These are phyloP conservation scores for Drepanosiphum platanoidis DNA, from an alignment of 2,888 invertebrate genomes.

Conservation along the genomic window DNA sequence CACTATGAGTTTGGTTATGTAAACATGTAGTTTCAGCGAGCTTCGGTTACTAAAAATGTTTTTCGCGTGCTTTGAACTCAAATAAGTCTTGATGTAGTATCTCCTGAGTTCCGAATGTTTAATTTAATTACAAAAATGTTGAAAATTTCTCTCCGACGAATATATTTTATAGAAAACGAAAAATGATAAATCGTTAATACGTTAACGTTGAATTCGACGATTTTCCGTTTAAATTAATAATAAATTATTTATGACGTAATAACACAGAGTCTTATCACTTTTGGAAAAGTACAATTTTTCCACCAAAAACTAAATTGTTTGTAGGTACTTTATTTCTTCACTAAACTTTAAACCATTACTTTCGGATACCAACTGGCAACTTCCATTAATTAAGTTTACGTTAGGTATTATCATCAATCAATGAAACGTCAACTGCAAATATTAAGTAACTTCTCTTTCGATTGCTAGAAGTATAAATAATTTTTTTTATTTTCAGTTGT, in stretches of 20 bases:
- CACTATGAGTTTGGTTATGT: not conserved
- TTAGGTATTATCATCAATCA: slow-evolving; percentile 55
- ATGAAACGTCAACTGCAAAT: slow-evolving; percentile 57
- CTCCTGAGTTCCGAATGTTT: not conserved
- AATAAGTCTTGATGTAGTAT: not conserved
- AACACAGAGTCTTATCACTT: not conserved
- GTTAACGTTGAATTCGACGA: not conserved
- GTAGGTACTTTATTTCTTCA: slow-evolving; percentile 37
- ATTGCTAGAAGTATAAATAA: slow-evolving; percentile 17
- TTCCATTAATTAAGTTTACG: slow-evolving; percentile 55
- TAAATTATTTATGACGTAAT: not conserved
- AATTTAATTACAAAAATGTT: not conserved
- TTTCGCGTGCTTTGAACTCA: too few species aligned
- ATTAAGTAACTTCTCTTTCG: slow-evolving; percentile 45
- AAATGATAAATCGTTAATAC: not conserved
- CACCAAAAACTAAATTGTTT: slow-evolving; percentile 25
- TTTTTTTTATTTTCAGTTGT: not conserved
- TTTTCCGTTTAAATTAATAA: not conserved
- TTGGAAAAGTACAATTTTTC: slow-evolving; percentile 21
- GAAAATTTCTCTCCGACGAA: not conserved
- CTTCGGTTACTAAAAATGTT: too few species aligned
- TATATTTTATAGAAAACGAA: not conserved
- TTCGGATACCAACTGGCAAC: slow-evolving; percentile 44
- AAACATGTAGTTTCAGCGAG: too few species aligned
- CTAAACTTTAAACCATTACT: slow-evolving; percentile 57